These are phyloP conservation scores for Caenorhabditis sp. DNA, from an alignment of 2,888 invertebrate genomes.

Conservation along the genomic window DNA sequence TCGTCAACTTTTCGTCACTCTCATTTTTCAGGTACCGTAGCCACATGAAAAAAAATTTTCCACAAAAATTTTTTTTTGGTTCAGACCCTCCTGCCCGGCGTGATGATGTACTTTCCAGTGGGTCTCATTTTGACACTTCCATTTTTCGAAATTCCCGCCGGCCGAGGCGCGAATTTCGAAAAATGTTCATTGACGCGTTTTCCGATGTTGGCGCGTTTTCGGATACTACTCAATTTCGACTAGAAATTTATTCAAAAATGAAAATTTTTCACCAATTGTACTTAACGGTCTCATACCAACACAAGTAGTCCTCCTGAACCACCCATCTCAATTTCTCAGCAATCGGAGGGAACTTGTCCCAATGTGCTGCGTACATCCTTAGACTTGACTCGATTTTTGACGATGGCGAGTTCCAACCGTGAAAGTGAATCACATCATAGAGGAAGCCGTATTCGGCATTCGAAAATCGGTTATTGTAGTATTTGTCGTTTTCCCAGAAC, in stretches of 20 bases:
- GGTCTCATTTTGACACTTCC: slow-evolving; percentile 1
- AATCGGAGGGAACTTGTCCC: not conserved
- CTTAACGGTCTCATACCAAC: no score
- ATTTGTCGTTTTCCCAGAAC: slow-evolving; percentile 4
- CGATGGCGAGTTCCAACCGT: not conserved
- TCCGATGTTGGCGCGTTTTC: no score
- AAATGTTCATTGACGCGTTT: no score
- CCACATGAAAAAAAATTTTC: not conserved
- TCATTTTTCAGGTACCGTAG: not conserved
- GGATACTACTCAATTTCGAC: no score
- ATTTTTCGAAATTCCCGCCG: slow-evolving; percentile 1
- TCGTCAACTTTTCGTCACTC: slow-evolving; percentile 13
- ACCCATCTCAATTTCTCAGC: not conserved
- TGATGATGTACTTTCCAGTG: slow-evolving; percentile 14
- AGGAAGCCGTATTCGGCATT: not conserved
- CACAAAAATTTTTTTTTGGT: slow-evolving; percentile 5
- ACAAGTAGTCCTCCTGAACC: not conserved
- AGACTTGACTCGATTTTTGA: not conserved
- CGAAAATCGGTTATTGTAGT: not conserved
- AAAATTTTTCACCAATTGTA: no score
- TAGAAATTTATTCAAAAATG: no score
- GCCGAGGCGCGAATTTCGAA: not conserved
- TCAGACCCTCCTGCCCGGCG: not conserved
- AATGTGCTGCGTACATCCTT: not conserved
- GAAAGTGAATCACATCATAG: not conserved